A percentile compares a stretch with the other conserved stretches of the same genome.
phyloP scores from a whole-genome alignment of 1,140 invertebrate genomes.

The Hylaeus anthracinus region DNA sequence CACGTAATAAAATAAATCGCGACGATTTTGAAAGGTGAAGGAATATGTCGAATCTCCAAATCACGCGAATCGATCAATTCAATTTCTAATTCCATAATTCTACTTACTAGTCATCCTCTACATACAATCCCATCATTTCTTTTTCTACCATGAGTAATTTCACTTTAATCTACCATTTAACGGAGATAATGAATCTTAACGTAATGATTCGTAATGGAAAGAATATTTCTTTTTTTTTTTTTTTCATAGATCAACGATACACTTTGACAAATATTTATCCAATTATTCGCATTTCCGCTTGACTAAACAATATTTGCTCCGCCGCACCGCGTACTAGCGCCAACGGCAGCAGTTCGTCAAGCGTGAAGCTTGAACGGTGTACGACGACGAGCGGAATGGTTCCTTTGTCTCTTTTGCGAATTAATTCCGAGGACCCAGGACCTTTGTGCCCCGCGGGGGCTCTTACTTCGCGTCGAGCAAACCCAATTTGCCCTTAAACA shows the following conservation, averaged over 20 bases:
- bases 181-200: too few relatives aligned
- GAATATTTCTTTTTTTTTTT: too few relatives aligned
- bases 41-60: background rate
- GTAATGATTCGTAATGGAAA: too few relatives aligned
- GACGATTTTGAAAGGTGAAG: background rate
- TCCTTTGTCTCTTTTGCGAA: conserved; percentile 59
- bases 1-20: conserved; percentile 12
- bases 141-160: too few relatives aligned
- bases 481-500: conserved; percentile 72
- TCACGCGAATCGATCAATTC: too few relatives aligned
- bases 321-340: conserved; percentile 2
- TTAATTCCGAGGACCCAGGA: conserved; percentile 56
- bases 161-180: too few relatives aligned
- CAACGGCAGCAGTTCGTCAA: conserved; percentile 31
- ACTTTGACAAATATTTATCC: conserved; percentile 33
- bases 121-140: too few relatives aligned
- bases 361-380: conserved; percentile 47
- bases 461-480: conserved; percentile 45
- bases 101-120: too few relatives aligned
- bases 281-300: conserved; percentile 57
- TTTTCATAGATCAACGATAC: background rate
- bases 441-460: conserved; percentile 56
- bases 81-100: too few relatives aligned
- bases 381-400: conserved; percentile 25
- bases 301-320: conserved; percentile 42